Conservation (phyloP, 2,113 vertebrate species). For the Notarius quadriscutis region DNA sequence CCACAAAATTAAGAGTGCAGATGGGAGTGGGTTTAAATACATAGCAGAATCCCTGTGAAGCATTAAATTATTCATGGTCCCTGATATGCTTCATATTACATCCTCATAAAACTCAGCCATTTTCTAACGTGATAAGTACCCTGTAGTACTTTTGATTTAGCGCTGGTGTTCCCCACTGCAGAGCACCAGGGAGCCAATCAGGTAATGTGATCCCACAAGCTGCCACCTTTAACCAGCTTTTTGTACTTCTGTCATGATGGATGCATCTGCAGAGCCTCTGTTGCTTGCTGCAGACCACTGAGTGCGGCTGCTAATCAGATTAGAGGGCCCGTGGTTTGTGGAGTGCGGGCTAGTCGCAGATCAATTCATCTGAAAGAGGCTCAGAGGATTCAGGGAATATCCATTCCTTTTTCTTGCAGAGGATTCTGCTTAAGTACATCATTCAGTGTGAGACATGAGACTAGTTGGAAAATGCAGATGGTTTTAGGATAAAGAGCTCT, state of each 20-base stretch:
- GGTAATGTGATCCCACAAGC: slow-evolving; percentile 63
- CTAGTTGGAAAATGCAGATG: background rate
- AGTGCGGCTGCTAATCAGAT: slow-evolving; percentile 61
- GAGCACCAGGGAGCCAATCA: slow-evolving; percentile 36
- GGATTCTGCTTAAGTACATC: slow-evolving; percentile 13
- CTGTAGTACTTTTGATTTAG: slow-evolving; percentile 39
- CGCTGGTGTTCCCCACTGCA: slow-evolving; percentile 28
- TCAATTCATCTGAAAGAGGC: slow-evolving; percentile 44
- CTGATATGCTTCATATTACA: slow-evolving; percentile 40
- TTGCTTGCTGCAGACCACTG: slow-evolving; percentile 34
- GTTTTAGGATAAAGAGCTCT: background rate
- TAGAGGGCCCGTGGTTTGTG: slow-evolving; percentile 46
- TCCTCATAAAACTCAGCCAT: slow-evolving; percentile 28
- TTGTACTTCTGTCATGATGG: slow-evolving; percentile 60
- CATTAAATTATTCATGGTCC: slow-evolving; percentile 2
- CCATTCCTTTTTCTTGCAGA: slow-evolving; percentile 46
- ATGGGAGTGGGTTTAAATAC: background rate
- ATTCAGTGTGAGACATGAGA: background rate
- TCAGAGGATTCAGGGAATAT: slow-evolving; percentile 43
- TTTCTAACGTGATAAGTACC: slow-evolving; percentile 34
- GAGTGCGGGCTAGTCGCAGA: slow-evolving; percentile 40
- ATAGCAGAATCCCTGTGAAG: background rate
- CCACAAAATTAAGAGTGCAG: background rate
- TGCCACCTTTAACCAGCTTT: slow-evolving; percentile 61
- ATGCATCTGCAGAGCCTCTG: slow-evolving; percentile 64